Conservation (phyloP, 2,797 vertebrate genomes). For the Thaleichthys pacificus region DNA sequence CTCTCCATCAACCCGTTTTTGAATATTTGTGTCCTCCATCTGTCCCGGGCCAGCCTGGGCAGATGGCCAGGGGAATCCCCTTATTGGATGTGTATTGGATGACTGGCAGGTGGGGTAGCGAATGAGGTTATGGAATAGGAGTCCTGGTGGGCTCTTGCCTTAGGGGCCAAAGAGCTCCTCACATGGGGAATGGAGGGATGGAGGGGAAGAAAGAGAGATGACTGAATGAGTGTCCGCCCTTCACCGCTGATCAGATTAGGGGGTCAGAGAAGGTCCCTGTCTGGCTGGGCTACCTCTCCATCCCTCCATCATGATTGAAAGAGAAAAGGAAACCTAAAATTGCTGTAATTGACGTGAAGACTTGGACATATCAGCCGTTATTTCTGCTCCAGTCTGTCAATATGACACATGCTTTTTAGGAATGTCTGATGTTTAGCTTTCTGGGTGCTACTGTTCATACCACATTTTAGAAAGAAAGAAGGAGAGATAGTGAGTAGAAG, state of each 20-base stretch:
- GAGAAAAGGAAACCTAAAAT: conserved; percentile 61
- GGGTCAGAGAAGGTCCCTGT: conserved; percentile 22
- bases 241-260: conserved; percentile 27
- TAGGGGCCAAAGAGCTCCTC: neutral
- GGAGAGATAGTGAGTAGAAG: too few species aligned
- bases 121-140: neutral
- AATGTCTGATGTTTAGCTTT: too few species aligned
- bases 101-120: neutral
- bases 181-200: neutral
- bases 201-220: conserved; percentile 4
- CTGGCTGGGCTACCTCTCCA: conserved; percentile 26
- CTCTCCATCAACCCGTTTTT: conserved; percentile 29
- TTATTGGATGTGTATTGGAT: conserved; percentile 20
- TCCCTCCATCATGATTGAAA: conserved; percentile 34
- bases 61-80: conserved; percentile 3
- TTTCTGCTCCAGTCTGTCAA: neutral
- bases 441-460: too few species aligned
- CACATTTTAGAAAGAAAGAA: neutral
- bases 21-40: conserved; percentile 39
- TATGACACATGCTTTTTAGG: too few species aligned
- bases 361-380: conserved; percentile 33
- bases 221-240: conserved; percentile 14
- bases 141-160: neutral
- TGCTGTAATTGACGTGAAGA: conserved; percentile 50
- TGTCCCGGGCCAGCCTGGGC: conserved; percentile 30